Evolutionary conservation across 2,888 invertebrate species (phyloP).

Genomic region (Polydrusus cervinus): DNA sequence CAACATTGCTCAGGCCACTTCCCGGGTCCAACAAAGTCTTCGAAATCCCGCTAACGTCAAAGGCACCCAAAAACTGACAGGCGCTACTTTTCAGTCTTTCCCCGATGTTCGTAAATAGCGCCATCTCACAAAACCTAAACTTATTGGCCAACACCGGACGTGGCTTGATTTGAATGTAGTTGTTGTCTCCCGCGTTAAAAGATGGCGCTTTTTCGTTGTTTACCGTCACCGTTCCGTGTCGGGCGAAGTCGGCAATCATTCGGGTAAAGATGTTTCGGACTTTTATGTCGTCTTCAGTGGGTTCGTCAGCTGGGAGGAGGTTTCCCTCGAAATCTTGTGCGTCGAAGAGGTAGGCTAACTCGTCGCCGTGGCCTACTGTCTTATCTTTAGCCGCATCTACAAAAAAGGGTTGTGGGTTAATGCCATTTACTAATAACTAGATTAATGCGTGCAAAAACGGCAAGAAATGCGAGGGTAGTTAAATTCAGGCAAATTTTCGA

Average conservation of each 20-base stretch:
- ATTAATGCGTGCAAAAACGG: too few relatives aligned
- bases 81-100: conserved; percentile 75
- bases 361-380: conserved; percentile 79
- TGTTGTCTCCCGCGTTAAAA: conserved; percentile 70
- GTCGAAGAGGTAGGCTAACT: conserved; percentile 82
- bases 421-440: too few relatives aligned
- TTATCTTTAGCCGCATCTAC: conserved; percentile 40
- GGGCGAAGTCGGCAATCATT: conserved; percentile 80
- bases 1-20: not conserved
- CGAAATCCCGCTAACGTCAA: conserved; percentile 20
- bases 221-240: conserved; percentile 70
- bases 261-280: conserved; percentile 80
- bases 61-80: conserved; percentile 70
- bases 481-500: too few relatives aligned
- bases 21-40: conserved; percentile 3
- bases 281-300: conserved; percentile 74
- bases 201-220: conserved; percentile 68
- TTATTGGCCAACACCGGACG: conserved; percentile 71
- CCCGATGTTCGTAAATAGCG: conserved; percentile 78
- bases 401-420: conserved; percentile 10
- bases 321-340: conserved; percentile 77
- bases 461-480: too few relatives aligned
- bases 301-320: conserved; percentile 69
- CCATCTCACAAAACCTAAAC: conserved; percentile 80
- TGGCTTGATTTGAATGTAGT: conserved; percentile 75